Percentiles rank a stretch among this genome's conserved stretches.
phyloP scores from a whole-genome alignment of 2,888 invertebrate genomes.

The Pachymerium ferrugineum region DNA sequence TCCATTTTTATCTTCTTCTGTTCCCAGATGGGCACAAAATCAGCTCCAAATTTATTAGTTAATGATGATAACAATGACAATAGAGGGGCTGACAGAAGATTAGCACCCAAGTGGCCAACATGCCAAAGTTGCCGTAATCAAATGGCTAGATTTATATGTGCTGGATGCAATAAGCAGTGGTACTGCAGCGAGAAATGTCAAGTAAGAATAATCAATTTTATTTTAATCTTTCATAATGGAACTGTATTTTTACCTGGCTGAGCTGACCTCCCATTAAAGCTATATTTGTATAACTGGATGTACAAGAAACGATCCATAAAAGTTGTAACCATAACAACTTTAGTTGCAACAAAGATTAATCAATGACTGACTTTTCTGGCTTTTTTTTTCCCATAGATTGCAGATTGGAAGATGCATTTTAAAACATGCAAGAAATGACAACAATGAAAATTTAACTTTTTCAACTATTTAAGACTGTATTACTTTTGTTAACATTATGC shows the following conservation, averaged over 20 bases:
- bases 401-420: background rate
- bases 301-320: too few relatives aligned
- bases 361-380: background rate
- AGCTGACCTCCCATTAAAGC: too few relatives aligned
- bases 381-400: background rate
- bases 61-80: too few relatives aligned
- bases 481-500: background rate
- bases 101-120: conserved; percentile 52
- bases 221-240: too few relatives aligned
- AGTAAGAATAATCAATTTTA: conserved; percentile 56
- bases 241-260: too few relatives aligned
- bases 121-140: conserved; percentile 80
- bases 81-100: background rate
- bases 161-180: conserved; percentile 87
- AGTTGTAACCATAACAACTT: background rate
- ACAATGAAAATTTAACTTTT: background rate
- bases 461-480: background rate
- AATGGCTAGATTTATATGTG: conserved; percentile 80
- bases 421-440: background rate
- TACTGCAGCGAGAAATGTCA: conserved; percentile 90
- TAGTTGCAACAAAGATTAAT: background rate
- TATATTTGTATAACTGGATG: too few relatives aligned
- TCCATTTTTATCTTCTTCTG: too few relatives aligned
- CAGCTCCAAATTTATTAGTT: too few relatives aligned
- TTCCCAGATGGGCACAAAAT: too few relatives aligned